Evolutionary conservation across 2,797 vertebrate species (phyloP).

Genomic region (Kryptopterus vitreolus): DNA sequence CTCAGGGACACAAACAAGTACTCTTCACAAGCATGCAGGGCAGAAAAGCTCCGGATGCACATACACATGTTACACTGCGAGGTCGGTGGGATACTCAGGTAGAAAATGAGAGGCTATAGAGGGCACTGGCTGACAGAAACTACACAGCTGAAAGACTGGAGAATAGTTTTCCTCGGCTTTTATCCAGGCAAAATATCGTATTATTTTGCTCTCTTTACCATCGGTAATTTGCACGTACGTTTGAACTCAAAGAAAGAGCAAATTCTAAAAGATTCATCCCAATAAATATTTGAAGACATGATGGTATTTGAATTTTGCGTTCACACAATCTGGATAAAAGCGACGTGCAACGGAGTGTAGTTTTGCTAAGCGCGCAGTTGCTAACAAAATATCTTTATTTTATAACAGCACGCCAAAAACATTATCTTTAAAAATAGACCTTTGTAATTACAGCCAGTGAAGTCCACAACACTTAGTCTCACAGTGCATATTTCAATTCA

Average conservation of each 20-base stretch:
- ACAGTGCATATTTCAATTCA: neutral
- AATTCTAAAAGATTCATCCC: neutral
- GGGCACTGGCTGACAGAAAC: neutral
- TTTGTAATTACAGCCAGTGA: neutral
- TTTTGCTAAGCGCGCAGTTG: neutral
- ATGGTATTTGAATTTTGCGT: neutral
- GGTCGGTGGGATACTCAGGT: neutral
- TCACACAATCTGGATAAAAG: neutral
- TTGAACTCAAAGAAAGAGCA: neutral
- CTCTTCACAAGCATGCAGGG: neutral
- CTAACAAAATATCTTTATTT: neutral
- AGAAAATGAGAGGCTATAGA: neutral
- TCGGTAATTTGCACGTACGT: no score
- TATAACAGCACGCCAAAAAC: neutral
- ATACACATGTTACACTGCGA: neutral
- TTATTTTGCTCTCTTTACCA: no score
- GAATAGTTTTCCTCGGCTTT: neutral
- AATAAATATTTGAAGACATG: neutral
- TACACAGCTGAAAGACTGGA: neutral
- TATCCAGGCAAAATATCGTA: no score
- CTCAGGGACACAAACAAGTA: neutral
- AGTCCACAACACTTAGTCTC: neutral
- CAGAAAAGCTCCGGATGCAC: constrained; percentile 3
- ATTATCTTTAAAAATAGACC: no score
- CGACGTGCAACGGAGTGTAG: neutral